A percentile compares a stretch with the other conserved stretches of the same genome.
phyloP scores from a whole-genome alignment of 2,113 vertebrate species.

The Malurus alboscapulatus region DNA sequence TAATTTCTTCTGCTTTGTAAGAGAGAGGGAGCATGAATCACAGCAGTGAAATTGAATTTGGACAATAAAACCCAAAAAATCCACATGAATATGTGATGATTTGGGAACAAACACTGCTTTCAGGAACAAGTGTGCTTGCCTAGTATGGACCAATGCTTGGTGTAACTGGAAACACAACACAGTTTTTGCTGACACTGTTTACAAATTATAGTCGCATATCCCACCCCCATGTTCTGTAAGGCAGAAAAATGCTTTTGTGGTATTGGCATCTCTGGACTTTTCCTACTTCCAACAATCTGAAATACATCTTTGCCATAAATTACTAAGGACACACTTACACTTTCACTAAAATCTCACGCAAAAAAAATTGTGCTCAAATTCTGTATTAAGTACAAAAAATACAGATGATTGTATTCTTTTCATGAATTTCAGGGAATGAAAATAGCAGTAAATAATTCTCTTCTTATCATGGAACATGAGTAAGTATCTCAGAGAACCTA shows the following conservation, averaged over 20 bases:
- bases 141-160: not conserved
- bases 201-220: not conserved
- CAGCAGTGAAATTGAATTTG: not conserved
- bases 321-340: not conserved
- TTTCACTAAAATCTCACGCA: not conserved
- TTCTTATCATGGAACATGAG: not conserved
- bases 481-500: not conserved
- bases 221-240: not conserved
- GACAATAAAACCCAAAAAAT: not conserved
- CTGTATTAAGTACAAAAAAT: not conserved
- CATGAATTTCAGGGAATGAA: not conserved
- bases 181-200: not conserved
- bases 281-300: not conserved
- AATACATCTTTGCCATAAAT: not conserved
- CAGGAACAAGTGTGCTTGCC: not conserved
- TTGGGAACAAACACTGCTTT: slow-evolving; percentile 11
- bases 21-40: not conserved
- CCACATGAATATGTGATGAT: not conserved
- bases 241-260: not conserved
- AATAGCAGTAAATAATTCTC: not conserved
- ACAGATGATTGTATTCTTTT: not conserved
- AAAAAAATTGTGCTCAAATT: not conserved
- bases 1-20: slow-evolving; percentile 12
- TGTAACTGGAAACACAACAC: not conserved
- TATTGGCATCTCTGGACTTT: not conserved